Evolutionary conservation across 2,888 invertebrate species (phyloP).

Genomic region (Globia sparganii): DNA sequence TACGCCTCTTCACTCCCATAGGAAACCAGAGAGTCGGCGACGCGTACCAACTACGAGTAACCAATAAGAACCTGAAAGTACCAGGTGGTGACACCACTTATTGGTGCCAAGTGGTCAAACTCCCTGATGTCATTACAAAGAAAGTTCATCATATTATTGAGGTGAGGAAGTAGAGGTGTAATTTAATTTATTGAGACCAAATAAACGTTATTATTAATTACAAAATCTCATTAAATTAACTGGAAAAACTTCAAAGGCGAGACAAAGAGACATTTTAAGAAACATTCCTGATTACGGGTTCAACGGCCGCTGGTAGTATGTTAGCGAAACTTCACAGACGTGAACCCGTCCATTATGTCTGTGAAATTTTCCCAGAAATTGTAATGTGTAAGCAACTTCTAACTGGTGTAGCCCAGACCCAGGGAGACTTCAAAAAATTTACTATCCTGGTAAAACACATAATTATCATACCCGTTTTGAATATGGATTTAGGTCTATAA

Average conservation of each 20-base stretch:
- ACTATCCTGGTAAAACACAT: background rate
- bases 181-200: background rate
- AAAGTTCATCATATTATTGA: conserved; percentile 95
- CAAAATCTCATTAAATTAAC: background rate
- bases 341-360: background rate
- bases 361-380: background rate
- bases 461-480: background rate
- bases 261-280: background rate
- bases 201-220: background rate
- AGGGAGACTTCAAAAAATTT: background rate
- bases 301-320: background rate
- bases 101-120: conserved; percentile 97
- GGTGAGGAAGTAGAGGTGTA: conserved; percentile 76
- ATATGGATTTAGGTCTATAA: background rate
- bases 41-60: conserved; percentile 91
- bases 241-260: background rate
- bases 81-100: conserved; percentile 98
- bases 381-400: background rate
- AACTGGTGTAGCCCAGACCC: background rate
- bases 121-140: conserved; percentile 92
- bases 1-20: conserved; percentile 91
- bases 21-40: conserved; percentile 79
- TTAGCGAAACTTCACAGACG: background rate
- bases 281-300: background rate
- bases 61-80: conserved; percentile 92